phyloP scores from a whole-genome alignment of 2,888 invertebrate species.

The Polyploca ridens region DNA sequence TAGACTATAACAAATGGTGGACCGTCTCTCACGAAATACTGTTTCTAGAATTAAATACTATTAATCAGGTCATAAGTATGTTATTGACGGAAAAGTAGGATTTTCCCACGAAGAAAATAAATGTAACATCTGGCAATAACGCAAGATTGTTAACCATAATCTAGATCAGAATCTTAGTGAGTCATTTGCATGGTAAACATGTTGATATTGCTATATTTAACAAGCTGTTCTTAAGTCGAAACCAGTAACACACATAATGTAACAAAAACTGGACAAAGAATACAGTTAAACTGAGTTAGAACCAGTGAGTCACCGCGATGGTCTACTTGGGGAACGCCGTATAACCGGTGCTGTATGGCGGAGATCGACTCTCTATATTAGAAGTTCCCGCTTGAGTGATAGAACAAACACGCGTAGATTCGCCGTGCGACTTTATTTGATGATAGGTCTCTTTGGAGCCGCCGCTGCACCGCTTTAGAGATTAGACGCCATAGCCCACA shows the following conservation, averaged over 20 bases:
- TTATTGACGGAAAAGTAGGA: not conserved
- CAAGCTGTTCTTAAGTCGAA: constrained; percentile 16
- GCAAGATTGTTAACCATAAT: not conserved
- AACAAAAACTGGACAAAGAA: constrained; percentile 41
- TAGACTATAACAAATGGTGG: constrained; percentile 56
- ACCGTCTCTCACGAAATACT: constrained; percentile 30
- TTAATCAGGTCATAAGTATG: not conserved
- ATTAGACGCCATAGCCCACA: constrained; percentile 39
- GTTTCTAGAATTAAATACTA: not conserved
- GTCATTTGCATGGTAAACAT: not conserved
- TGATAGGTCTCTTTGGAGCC: constrained; percentile 57
- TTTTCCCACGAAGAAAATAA: not conserved
- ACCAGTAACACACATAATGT: constrained; percentile 25
- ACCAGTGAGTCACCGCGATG: constrained; percentile 7
- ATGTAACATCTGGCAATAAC: not conserved
- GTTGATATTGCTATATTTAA: constrained; percentile 2
- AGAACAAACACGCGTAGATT: constrained; percentile 42
- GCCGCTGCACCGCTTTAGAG: constrained; percentile 46
- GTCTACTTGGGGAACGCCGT: constrained; percentile 3
- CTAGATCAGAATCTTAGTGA: not conserved
- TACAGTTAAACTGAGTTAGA: constrained; percentile 46
- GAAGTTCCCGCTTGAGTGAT: constrained; percentile 36
- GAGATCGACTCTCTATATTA: constrained; percentile 42
- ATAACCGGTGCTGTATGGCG: constrained; percentile 4
- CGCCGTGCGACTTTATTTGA: constrained; percentile 47